Conservation (phyloP, 2,888 invertebrate genomes). For the Macrophya alboannulata region DNA sequence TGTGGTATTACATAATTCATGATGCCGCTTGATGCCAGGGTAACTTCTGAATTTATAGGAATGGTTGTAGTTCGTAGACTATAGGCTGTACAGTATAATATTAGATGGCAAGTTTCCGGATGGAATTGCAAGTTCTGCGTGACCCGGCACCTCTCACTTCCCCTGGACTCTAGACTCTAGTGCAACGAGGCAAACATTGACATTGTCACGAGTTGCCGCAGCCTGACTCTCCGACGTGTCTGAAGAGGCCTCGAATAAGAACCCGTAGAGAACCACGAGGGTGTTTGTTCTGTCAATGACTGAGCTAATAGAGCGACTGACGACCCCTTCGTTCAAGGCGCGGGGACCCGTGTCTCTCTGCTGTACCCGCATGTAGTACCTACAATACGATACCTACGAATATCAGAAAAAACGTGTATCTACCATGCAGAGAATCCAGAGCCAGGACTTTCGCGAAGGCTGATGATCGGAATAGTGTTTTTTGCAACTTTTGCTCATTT, state of each 20-base stretch:
- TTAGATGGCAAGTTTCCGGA: not conserved
- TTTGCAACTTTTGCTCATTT: not conserved
- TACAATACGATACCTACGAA: conserved; percentile 13
- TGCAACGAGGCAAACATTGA: conserved; percentile 74
- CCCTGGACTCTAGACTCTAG: conserved; percentile 47
- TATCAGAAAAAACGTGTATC: not conserved
- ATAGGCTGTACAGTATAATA: not conserved
- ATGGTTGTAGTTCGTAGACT: not conserved
- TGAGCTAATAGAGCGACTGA: conserved; percentile 67
- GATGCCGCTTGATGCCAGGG: not conserved
- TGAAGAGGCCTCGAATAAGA: conserved; percentile 58
- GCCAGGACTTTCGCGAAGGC: not conserved
- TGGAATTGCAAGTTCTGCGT: conserved; percentile 43
- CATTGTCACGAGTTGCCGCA: conserved; percentile 70
- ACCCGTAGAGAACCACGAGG: conserved; percentile 59
- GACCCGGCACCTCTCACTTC: conserved; percentile 40
- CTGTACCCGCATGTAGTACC: not conserved
- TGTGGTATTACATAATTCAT: not conserved
- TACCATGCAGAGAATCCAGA: not conserved
- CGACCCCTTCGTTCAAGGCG: conserved; percentile 42
- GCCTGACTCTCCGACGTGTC: conserved; percentile 49
- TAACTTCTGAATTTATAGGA: not conserved
- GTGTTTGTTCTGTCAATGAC: conserved; percentile 71
- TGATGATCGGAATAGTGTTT: not conserved
- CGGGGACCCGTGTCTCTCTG: conserved; percentile 21